Evolutionary conservation across 2,888 invertebrate species (phyloP).

Genomic region (Aquatica leii): DNA sequence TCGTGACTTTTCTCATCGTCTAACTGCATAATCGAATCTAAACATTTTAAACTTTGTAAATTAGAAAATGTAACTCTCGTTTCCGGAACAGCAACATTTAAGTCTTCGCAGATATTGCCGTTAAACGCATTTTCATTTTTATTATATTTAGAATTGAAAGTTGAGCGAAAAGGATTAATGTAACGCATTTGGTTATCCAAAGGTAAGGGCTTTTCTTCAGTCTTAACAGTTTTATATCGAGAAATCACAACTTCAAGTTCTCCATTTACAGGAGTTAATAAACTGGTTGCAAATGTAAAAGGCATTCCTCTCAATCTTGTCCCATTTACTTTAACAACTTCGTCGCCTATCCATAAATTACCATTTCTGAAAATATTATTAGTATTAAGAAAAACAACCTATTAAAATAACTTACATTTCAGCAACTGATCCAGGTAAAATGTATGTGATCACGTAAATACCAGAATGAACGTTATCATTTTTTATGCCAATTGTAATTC

Average conservation of each 20-base stretch:
- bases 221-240: conserved; percentile 35
- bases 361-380: conserved; percentile 71
- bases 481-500: conserved; percentile 49
- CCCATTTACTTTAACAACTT: conserved; percentile 90
- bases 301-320: conserved; percentile 78
- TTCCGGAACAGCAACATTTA: not conserved
- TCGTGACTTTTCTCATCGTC: not conserved
- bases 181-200: conserved; percentile 19
- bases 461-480: conserved; percentile 42
- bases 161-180: conserved; percentile 35
- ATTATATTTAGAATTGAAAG: conserved; percentile 24
- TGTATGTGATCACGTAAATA: conserved; percentile 62
- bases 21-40: not conserved
- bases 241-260: conserved; percentile 61
- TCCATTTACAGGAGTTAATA: conserved; percentile 56
- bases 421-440: conserved; percentile 63
- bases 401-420: conserved; percentile 57
- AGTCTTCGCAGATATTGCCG: not conserved
- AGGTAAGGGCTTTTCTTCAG: conserved; percentile 3
- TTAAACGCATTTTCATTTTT: not conserved
- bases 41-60: not conserved
- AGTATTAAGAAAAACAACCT: conserved; percentile 3
- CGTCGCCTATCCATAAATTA: conserved; percentile 83
- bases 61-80: conserved; percentile 15
- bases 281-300: conserved; percentile 66